Evolutionary conservation across 2,888 invertebrate species (phyloP).

Genomic region (Mythimna ferrago): DNA sequence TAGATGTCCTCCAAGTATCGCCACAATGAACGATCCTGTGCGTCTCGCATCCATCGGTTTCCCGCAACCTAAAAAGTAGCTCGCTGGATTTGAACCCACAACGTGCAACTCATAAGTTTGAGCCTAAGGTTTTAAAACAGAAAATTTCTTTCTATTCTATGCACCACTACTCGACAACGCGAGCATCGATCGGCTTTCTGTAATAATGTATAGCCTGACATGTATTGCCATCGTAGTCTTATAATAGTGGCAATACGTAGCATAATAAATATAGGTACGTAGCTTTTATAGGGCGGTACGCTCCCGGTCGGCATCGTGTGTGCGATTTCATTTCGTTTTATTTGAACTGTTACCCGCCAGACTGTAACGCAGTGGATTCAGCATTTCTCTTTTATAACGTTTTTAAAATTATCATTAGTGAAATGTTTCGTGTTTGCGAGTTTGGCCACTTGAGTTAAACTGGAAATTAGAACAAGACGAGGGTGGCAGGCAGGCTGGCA

Average conservation of each 20-base stretch:
- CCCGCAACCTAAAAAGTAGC: no score
- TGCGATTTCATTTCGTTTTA: conserved; percentile 81
- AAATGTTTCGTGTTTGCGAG: conserved; percentile 54
- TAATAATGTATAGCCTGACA: conserved; percentile 72
- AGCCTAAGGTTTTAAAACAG: conserved; percentile 1
- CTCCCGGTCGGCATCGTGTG: conserved; percentile 67
- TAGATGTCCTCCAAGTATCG: no score
- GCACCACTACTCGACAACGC: conserved; percentile 25
- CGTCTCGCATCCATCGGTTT: no score
- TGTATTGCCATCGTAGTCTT: conserved; percentile 74
- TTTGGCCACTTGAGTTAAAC: conserved; percentile 60
- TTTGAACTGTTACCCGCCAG: conserved; percentile 75
- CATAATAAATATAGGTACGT: conserved; percentile 67
- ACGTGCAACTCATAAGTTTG: no score
- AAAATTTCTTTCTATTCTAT: neutral
- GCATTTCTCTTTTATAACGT: conserved; percentile 57
- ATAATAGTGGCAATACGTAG: conserved; percentile 72
- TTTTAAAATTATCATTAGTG: conserved; percentile 68
- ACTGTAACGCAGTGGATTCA: conserved; percentile 67
- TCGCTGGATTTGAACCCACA: no score
- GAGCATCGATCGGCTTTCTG: conserved; percentile 66
- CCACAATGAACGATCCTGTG: no score
- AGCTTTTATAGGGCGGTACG: conserved; percentile 68
- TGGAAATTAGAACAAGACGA: conserved; percentile 64
- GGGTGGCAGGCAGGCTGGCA: conserved; percentile 65